Evolutionary conservation across 2,113 vertebrate genomes (phyloP), one percentile per base, ranked within the genome.

Genomic region (Vombatus ursinus): DNA sequence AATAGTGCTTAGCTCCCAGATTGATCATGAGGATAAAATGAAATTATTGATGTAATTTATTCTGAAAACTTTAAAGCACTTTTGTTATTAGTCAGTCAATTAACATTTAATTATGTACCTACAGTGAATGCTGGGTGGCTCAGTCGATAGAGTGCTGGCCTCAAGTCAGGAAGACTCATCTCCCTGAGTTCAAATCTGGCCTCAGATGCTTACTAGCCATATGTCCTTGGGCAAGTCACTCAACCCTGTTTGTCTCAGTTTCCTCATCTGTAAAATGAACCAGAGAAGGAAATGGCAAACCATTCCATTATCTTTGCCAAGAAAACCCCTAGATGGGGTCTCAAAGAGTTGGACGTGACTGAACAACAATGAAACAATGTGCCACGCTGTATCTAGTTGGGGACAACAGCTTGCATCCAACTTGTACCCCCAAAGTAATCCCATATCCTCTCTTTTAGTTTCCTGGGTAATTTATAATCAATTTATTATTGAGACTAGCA

Each of bases 221-320:
- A 3, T 95, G 94, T 94, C 25, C 44, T 53, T 96, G 53, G n/a
- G 25, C 95, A 84, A 3, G 8, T 92, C 93, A 91, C 94, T 90
- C 93, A 50, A 93, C 95, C 31, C 57, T 94, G 16, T 50, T 26
- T 95, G 53, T 95, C 91, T 31, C 52, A 95, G 52, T 95, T 95
- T 97, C 89, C n/a, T 97, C 94, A 91, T 91, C 96, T 96, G 90
- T 37, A 91, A 96, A 97, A 95, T 28, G 61, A 68, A 4, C 31
- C 37, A 3, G 11, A 68, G 4, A 68, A 68, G 61, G 61, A 68
- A 68, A 68, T 68, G 31, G 12, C 11, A 68, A 68, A 37, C 31
- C 0, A 68, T 11, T 37, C 24, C 1, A 26, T 1, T 54, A 26
- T 54, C 28, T 68, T 37, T 16, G 31, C 31, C 31, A 68, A 68